phyloP scores from a whole-genome alignment of 2,888 invertebrate genomes.

The Cheilosia grossa region DNA sequence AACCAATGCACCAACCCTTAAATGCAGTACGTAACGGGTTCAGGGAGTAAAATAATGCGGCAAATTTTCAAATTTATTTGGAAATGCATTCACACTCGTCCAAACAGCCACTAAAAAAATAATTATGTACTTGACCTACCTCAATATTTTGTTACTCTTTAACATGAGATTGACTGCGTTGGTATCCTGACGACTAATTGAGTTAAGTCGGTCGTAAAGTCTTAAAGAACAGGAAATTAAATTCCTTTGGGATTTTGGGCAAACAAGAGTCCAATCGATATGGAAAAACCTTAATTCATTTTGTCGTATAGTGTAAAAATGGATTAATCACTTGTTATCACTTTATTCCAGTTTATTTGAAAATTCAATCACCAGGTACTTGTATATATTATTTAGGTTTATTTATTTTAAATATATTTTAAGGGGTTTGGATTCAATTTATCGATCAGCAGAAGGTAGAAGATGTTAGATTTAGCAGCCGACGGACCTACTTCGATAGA shows the following conservation, averaged over 20 bases:
- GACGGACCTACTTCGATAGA: slow-evolving; percentile 47
- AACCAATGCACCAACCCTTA: too few relatives aligned
- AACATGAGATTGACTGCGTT: slow-evolving; percentile 13
- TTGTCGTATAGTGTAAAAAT: neutral
- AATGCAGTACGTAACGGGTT: neutral
- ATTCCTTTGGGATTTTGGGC: slow-evolving; percentile 5
- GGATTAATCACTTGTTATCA: slow-evolving; percentile 10
- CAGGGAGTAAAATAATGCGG: neutral
- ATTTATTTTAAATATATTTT: slow-evolving; percentile 6
- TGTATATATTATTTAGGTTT: slow-evolving; percentile 7
- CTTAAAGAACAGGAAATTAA: neutral
- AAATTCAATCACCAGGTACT: slow-evolving; percentile 52
- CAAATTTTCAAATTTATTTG: neutral
- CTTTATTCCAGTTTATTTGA: neutral
- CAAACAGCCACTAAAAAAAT: neutral
- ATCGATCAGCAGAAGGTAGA: slow-evolving; percentile 36
- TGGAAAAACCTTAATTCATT: neutral
- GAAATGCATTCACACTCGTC: neutral
- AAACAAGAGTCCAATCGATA: slow-evolving; percentile 41
- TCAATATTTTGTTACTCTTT: slow-evolving; percentile 46
- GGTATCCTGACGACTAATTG: slow-evolving; percentile 30
- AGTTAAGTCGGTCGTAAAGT: slow-evolving; percentile 4
- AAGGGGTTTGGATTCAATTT: slow-evolving; percentile 1
- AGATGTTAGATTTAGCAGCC: slow-evolving; percentile 9
- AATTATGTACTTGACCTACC: slow-evolving; percentile 28